Evolutionary conservation across 2,113 vertebrate genomes (phyloP).

Genomic region (Mirza zaza): DNA sequence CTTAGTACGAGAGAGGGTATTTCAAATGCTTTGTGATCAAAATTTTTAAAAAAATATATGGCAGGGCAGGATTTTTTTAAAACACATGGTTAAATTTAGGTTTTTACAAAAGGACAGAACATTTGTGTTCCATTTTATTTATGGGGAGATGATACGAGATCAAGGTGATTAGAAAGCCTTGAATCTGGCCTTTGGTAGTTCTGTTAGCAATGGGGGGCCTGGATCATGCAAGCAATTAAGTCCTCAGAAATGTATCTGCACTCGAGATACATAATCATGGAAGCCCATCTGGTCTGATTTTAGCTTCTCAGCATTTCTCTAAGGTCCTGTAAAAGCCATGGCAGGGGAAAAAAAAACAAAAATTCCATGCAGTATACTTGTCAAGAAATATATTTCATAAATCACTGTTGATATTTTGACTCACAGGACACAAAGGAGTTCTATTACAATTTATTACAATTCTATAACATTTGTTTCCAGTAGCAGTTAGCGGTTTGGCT

Average conservation of each 20-base stretch:
- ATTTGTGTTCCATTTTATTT: constrained; percentile 22
- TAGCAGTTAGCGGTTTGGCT: neutral
- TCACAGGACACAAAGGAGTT: neutral
- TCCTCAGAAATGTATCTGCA: neutral
- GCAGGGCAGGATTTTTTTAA: neutral
- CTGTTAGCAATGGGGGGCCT: neutral
- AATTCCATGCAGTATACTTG: neutral
- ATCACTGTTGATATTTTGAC: neutral
- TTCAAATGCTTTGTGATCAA: neutral
- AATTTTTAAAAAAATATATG: neutral
- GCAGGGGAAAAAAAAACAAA: neutral
- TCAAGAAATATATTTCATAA: constrained; percentile 36
- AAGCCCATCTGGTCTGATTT: constrained; percentile 18
- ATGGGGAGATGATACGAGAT: neutral
- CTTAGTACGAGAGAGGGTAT: neutral
- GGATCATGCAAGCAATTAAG: neutral
- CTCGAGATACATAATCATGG: neutral
- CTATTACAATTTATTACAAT: neutral
- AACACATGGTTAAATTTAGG: neutral
- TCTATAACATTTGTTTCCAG: neutral
- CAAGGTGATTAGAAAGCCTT: neutral
- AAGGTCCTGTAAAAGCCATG: neutral
- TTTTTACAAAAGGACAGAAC: neutral
- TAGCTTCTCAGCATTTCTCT: neutral
- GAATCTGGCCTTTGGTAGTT: neutral